Percentiles rank a stretch among this genome's conserved stretches.
phyloP scores from a whole-genome alignment of 1,140 invertebrate genomes.

The Brachionus plicatilis region DNA sequence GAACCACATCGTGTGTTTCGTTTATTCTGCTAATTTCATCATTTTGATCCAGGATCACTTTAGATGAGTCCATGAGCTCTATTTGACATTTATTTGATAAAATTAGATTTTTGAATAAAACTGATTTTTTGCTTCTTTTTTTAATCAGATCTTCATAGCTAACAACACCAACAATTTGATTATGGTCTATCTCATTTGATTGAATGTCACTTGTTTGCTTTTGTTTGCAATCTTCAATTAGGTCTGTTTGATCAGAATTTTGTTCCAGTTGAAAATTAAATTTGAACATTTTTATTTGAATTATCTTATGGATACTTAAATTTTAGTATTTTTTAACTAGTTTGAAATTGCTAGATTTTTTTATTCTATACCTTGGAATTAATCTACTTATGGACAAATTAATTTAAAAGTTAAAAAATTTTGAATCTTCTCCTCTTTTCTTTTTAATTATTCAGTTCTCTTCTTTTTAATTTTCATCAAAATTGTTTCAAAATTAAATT shows the following conservation, averaged over 20 bases:
- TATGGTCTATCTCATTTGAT: neutral
- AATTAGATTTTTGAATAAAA: neutral
- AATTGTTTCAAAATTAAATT: too few relatives aligned
- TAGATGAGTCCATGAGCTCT: neutral
- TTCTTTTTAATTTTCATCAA: too few relatives aligned
- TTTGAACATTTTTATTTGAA: neutral
- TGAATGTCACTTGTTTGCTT: neutral
- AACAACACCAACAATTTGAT: neutral
- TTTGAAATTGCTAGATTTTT: neutral
- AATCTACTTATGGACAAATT: too few relatives aligned
- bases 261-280: neutral
- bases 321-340: neutral
- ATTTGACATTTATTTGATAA: neutral
- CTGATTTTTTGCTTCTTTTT: neutral
- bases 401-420: too few relatives aligned
- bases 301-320: neutral
- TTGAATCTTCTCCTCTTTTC: too few relatives aligned
- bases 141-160: neutral
- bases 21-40: constrained; percentile 7
- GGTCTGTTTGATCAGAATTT: neutral
- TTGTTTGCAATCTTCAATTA: neutral
- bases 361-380: neutral
- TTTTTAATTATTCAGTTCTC: too few relatives aligned
- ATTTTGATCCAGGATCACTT: neutral
- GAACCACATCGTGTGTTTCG: constrained; percentile 18